Conservation (phyloP, 1,140 invertebrate genomes). For the Solen grandis region DNA sequence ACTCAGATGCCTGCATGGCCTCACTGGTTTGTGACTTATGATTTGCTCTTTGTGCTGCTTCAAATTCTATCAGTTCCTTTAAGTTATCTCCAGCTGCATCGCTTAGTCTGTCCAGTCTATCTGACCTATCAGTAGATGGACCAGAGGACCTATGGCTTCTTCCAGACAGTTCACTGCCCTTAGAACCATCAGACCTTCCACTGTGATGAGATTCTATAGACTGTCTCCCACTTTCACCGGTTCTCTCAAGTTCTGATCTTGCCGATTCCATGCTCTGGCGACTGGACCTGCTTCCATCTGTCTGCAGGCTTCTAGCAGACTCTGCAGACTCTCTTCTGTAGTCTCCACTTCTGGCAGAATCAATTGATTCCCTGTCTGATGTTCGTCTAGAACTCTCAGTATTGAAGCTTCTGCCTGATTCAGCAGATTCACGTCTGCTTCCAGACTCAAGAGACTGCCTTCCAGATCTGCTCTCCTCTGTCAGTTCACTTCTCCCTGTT, state of each 20-base stretch:
- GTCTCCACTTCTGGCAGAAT: neutral
- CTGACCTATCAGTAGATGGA: constrained; percentile 25
- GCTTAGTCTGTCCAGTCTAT: constrained; percentile 34
- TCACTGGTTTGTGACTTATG: neutral
- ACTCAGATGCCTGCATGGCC: neutral
- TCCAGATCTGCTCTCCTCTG: constrained; percentile 30
- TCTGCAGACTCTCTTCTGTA: constrained; percentile 31
- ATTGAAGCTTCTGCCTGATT: constrained; percentile 24
- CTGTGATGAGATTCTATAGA: constrained; percentile 40
- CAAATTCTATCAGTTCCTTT: constrained; percentile 51
- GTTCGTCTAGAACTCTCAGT: neutral
- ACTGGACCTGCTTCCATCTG: neutral
- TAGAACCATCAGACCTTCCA: constrained; percentile 8
- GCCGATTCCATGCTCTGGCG: constrained; percentile 21
- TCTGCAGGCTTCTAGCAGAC: neutral
- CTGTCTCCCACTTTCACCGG: constrained; percentile 32
- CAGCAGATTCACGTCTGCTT: no score
- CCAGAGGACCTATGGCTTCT: constrained; percentile 23
- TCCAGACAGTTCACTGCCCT: neutral
- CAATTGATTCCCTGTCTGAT: neutral
- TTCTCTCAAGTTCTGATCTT: constrained; percentile 27
- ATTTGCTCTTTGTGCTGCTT: constrained; percentile 41
- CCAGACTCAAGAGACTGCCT: constrained; percentile 38
- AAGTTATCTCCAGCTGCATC: constrained; percentile 43
- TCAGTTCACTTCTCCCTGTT: constrained; percentile 25